Evolutionary conservation across 2,888 invertebrate genomes (phyloP), one percentile per base, ranked within the genome.

Genomic region (Gerris lacustris): DNA sequence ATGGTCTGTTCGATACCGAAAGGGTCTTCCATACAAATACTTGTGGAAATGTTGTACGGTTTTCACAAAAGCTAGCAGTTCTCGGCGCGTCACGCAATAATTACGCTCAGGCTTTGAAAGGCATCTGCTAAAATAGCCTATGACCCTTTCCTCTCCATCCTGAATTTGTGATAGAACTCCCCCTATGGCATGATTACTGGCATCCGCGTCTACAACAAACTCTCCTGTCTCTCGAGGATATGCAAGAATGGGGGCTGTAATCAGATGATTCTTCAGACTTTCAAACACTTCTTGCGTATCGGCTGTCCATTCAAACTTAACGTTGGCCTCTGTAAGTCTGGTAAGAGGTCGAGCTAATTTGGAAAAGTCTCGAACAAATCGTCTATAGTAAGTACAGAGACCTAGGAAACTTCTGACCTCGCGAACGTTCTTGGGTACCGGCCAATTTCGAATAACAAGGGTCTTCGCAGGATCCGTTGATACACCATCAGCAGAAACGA

Each of bases 321-420:
- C 31, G 44, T 68, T 68, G 6, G 43, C 44, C 47, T 68, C 68
- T 17, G 68, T 69, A 2, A 64, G 44, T n/a, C 66, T 31, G 18
- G n/a, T 17, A 15, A 66, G 47, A 67, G 7, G 69, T 45, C 18
- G 9, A 9, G 70, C 67, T 6, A 55, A 11, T 9, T 15, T 55
- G 15, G 55, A 55, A 55, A 55, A 55, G 15, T 55, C 55, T 15
- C 15, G 9, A 7, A 77, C 75, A 67, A 75, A 74, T 15, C 72
- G 17, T 9, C 74, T 66, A 71, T 78, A 77, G 70, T 77, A 77
- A 0, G 72, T 71, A 69, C 76, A 76, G n/a, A 78, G 70, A 0
- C 77, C 77, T 2, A 76, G 43, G 69, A 78, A 77, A 31, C 74
- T 75, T 44, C 69, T 72, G 0, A 76, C 43, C 31, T 71, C 70